phyloP scores from a whole-genome alignment of 37 sponge, comb jelly and placozoan genomes.

The Halisarca cf. caerulea region DNA sequence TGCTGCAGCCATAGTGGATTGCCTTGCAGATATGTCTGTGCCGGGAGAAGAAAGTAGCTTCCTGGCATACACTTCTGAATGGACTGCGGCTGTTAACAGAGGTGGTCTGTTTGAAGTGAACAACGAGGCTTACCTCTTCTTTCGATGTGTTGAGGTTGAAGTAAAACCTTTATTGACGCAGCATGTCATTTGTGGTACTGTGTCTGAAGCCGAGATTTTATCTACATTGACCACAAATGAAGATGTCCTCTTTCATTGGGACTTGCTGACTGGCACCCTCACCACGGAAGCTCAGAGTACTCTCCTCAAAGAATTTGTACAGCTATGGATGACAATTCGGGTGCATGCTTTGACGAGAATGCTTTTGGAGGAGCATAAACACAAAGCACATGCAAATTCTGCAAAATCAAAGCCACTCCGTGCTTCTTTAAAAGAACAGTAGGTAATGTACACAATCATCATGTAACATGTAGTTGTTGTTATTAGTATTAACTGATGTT shows the following conservation, averaged over 20 bases:
- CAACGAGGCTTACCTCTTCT: slow-evolving; percentile 16
- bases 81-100: slow-evolving; percentile 14
- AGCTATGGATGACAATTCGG: slow-evolving; percentile 28
- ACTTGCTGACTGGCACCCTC: slow-evolving; percentile 18
- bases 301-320: slow-evolving; percentile 15
- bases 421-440: slow-evolving; percentile 18
- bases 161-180: slow-evolving; percentile 3
- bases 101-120: slow-evolving; percentile 27
- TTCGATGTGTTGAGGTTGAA: not conserved
- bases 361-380: slow-evolving; percentile 22
- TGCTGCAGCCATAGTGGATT: slow-evolving; percentile 25
- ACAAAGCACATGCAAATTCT: not conserved
- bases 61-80: slow-evolving; percentile 8
- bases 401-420: slow-evolving; percentile 29
- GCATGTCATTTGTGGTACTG: slow-evolving; percentile 23
- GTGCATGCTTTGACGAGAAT: slow-evolving; percentile 19
- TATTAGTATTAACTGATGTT: too few relatives aligned
- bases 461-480: too few relatives aligned
- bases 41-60: slow-evolving; percentile 31
- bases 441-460: too few relatives aligned
- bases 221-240: not conserved
- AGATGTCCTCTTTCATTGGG: slow-evolving; percentile 33
- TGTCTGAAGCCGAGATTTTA: slow-evolving; percentile 7
- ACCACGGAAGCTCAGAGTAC: slow-evolving; percentile 10
- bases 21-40: slow-evolving; percentile 12